phyloP scores from a whole-genome alignment of 2,888 invertebrate species.

The Neoaliturus tenellus region DNA sequence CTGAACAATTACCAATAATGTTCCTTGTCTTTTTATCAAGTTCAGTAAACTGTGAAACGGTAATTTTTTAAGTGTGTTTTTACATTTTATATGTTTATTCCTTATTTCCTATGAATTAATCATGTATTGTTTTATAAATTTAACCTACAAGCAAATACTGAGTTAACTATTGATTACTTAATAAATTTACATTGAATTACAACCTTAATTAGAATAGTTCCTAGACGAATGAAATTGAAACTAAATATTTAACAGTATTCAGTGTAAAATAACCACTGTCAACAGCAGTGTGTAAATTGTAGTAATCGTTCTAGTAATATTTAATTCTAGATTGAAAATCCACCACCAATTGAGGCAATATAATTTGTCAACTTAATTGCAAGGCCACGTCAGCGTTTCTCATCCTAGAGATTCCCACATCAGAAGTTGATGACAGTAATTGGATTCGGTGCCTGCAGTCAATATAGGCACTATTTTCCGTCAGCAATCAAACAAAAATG shows the following conservation, averaged over 20 bases:
- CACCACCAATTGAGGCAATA: background rate
- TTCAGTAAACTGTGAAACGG: no score
- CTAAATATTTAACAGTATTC: background rate
- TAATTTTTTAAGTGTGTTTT: no score
- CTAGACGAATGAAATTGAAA: no score
- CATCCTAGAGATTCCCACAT: background rate
- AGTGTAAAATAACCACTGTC: background rate
- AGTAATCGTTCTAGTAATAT: background rate
- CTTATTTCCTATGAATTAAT: no score
- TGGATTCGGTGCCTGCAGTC: background rate
- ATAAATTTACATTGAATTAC: no score
- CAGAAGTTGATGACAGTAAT: conserved; percentile 3
- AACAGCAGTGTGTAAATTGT: background rate
- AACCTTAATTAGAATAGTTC: no score
- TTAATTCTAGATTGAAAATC: background rate
- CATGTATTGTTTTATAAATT: no score
- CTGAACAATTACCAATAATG: no score
- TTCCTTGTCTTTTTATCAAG: no score
- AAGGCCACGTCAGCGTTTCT: background rate
- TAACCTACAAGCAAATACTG: no score
- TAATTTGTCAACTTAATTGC: conserved; percentile 14
- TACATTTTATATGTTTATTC: no score
- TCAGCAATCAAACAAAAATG: background rate
- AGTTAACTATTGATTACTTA: no score
- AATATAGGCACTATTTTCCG: background rate